A percentile compares a stretch with the other conserved stretches of the same genome.
Evolutionary conservation across 2,888 invertebrate species (phyloP).

Genomic region (Tetragnatha montana): DNA sequence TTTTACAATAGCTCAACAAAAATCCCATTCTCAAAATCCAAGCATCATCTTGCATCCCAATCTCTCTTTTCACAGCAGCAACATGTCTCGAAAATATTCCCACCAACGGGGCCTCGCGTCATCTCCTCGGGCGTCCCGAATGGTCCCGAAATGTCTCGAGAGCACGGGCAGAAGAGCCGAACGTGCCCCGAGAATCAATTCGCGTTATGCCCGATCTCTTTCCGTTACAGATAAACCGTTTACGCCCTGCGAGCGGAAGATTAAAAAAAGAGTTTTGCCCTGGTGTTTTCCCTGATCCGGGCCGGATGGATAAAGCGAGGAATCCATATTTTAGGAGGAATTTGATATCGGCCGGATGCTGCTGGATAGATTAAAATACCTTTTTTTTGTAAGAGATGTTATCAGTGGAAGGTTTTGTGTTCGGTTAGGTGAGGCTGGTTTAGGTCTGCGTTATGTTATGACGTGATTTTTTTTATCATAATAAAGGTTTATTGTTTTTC

Average conservation of each 20-base stretch:
- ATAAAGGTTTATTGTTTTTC: too few species aligned
- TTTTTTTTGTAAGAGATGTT: too few species aligned
- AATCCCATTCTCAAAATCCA: too few species aligned
- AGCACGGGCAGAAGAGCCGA: background rate
- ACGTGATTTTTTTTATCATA: too few species aligned
- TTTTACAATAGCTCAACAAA: too few species aligned
- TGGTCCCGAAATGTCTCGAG: background rate
- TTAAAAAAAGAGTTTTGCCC: background rate
- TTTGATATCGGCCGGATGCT: background rate
- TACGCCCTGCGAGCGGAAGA: background rate
- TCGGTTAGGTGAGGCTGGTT: too few species aligned
- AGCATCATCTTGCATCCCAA: background rate
- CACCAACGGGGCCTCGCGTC: background rate
- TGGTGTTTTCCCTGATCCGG: background rate
- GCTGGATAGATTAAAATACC: too few species aligned
- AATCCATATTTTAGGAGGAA: background rate
- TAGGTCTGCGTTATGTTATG: too few species aligned
- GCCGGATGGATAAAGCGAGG: background rate
- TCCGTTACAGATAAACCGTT: background rate
- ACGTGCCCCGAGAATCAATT: slow-evolving; percentile 19
- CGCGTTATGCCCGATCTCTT: background rate
- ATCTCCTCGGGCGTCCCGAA: background rate
- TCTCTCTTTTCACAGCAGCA: background rate
- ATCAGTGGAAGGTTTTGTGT: too few species aligned
- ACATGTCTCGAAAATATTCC: background rate